Base-by-base conservation (phyloP, 1,140 invertebrate species). In the Armadillidium nasatum region DNA sequence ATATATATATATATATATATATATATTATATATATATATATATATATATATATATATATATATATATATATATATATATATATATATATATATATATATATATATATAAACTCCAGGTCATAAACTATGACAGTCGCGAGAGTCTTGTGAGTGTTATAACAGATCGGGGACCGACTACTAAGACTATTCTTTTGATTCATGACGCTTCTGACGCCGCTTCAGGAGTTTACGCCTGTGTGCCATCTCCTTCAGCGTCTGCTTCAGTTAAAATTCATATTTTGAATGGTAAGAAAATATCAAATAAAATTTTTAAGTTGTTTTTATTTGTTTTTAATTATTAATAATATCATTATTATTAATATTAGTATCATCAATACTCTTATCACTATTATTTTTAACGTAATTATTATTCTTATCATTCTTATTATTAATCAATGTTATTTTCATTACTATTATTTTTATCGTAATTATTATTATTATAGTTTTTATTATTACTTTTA, bases 241-340 rank as follows among this genome's bases (percentile, higher is more conserved):
- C 76, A 21, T 80, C 79, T 10, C 76, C 69, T 60, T 80, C 79
- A 19, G 71, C 79, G 44, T 75, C 79, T 44, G 79, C 79, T 50
- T 80, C 79, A 44, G 79, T 80, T 76, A 80, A 73, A 72, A 78
- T 80, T 46, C 79, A 80, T 15, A 80, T 80, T 45, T 74, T 80
- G 44, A 80, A 80, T 67, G 79, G 79, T 80, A 60, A 69, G 79
- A 15, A 50, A 15, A 9, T 9, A 50, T 15, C 15, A 15, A 50
- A 50, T 50, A 15, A n/a, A n/a, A n/a, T n/a, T n/a, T n/a, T n/a
- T n/a, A n/a, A n/a, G n/a, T n/a, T n/a, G n/a, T n/a, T n/a, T n/a
- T n/a, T n/a, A n/a, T n/a, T n/a, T n/a, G n/a, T n/a, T n/a, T n/a
- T n/a, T n/a, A n/a, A n/a, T n/a, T n/a, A n/a, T n/a, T n/a, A n/a